These are phyloP conservation scores for Dromococcyx pavoninus DNA, from an alignment of 2,797 vertebrate genomes.

Conservation along the genomic window DNA sequence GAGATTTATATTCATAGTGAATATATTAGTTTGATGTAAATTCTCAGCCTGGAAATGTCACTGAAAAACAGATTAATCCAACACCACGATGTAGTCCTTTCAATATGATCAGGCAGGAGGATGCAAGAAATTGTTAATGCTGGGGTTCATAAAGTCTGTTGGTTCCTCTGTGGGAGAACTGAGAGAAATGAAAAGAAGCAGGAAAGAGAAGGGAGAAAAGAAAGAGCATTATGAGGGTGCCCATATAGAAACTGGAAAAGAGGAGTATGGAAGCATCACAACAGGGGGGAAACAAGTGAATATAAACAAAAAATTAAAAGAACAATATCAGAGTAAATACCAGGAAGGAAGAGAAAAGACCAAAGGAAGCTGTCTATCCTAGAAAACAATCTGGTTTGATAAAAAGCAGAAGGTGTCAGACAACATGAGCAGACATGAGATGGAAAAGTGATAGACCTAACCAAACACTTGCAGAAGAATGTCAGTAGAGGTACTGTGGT, in stretches of 20 bases:
- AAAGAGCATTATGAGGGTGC: neutral
- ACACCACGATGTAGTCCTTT: neutral
- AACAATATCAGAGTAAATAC: neutral
- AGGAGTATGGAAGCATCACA: neutral
- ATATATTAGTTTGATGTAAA: constrained; percentile 15
- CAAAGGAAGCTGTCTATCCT: neutral
- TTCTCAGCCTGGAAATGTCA: constrained; percentile 33
- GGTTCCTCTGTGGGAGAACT: neutral
- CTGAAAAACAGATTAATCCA: constrained; percentile 7
- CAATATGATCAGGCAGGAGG: neutral
- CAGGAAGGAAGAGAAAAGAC: neutral
- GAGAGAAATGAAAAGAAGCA: neutral
- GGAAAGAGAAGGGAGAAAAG: neutral
- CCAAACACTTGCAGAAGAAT: neutral
- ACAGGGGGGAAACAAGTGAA: neutral
- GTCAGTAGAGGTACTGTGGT: neutral
- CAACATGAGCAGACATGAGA: neutral
- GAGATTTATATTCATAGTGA: neutral
- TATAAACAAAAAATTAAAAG: neutral
- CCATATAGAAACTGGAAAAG: neutral
- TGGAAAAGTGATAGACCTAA: neutral
- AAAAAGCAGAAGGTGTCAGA: neutral
- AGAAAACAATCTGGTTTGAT: neutral
- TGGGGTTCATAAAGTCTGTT: neutral
- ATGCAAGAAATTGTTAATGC: neutral